These are phyloP conservation scores for Pelodiscus sinensis DNA, from an alignment of 2,113 vertebrate genomes.

Conservation along the genomic window DNA sequence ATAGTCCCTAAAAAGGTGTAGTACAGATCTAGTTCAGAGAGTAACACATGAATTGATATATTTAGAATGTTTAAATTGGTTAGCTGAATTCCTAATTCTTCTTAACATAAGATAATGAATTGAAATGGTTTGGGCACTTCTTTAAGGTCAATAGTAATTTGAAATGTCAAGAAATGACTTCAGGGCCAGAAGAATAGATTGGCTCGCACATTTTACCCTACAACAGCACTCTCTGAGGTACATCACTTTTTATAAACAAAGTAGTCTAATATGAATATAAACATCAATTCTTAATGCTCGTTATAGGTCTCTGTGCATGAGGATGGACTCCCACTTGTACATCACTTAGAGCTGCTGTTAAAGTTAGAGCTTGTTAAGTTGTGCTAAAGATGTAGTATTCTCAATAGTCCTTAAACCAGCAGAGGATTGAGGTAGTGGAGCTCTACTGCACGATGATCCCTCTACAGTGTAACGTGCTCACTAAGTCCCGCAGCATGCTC, in stretches of 20 bases:
- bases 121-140: not conserved
- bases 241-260: not conserved
- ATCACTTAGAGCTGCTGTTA: not conserved
- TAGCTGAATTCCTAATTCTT: not conserved
- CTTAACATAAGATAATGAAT: not conserved
- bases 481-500: rapidly evolving
- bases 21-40: not conserved
- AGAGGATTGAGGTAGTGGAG: not conserved
- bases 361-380: not conserved
- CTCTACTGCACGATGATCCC: rapidly evolving
- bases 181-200: not conserved
- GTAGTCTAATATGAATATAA: not conserved
- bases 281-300: not conserved
- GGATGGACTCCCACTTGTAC: not conserved
- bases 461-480: not conserved
- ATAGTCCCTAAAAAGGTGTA: not conserved
- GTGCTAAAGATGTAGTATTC: rapidly evolving
- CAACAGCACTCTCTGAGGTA: not conserved
- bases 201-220: not conserved
- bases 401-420: not conserved
- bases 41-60: not conserved
- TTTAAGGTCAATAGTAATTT: not conserved
- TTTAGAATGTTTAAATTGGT: not conserved
- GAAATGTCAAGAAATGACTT: not conserved
- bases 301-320: not conserved